Percentiles rank a stretch among this genome's conserved stretches.
Evolutionary conservation across 2,113 vertebrate species (phyloP).

Genomic region (Cinclus mexicanus): DNA sequence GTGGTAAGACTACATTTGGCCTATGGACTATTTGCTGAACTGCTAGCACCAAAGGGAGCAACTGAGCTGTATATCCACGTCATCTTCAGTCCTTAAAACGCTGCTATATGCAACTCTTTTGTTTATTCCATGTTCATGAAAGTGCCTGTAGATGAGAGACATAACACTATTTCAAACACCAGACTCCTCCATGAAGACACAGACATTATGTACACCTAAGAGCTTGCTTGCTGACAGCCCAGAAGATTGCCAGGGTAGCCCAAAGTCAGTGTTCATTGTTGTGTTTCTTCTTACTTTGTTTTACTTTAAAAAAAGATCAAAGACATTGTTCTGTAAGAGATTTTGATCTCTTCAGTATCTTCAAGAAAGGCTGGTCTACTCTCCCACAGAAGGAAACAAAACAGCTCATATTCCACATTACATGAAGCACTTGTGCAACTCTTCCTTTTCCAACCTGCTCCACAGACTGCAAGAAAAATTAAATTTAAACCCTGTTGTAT

Average conservation of each 20-base stretch:
- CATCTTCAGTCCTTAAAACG: neutral
- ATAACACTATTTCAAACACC: slow-evolving; percentile 62
- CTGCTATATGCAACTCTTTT: slow-evolving; percentile 22
- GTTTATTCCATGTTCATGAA: slow-evolving; percentile 60
- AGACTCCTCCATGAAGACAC: neutral
- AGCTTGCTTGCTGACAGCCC: slow-evolving; percentile 25
- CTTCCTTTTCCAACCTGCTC: slow-evolving; percentile 46
- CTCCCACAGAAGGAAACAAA: slow-evolving; percentile 41
- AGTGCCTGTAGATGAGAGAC: slow-evolving; percentile 69
- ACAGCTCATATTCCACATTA: slow-evolving; percentile 37
- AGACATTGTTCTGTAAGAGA: neutral
- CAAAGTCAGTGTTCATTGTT: neutral
- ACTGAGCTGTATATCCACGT: slow-evolving; percentile 43
- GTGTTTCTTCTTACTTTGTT: neutral
- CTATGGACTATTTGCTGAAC: slow-evolving; percentile 59
- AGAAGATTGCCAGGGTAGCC: neutral
- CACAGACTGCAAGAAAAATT: slow-evolving; percentile 1
- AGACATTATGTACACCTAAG: neutral
- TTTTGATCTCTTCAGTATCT: neutral
- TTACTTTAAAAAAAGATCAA: slow-evolving; percentile 21
- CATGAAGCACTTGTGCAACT: slow-evolving; percentile 25
- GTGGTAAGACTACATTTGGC: slow-evolving; percentile 56
- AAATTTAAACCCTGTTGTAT: slow-evolving; percentile 32
- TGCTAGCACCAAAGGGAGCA: slow-evolving; percentile 74
- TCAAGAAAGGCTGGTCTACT: slow-evolving; percentile 5